These are phyloP conservation scores for Myodes glareolus DNA, from an alignment of 2,113 vertebrate species.

Conservation along the genomic window DNA sequence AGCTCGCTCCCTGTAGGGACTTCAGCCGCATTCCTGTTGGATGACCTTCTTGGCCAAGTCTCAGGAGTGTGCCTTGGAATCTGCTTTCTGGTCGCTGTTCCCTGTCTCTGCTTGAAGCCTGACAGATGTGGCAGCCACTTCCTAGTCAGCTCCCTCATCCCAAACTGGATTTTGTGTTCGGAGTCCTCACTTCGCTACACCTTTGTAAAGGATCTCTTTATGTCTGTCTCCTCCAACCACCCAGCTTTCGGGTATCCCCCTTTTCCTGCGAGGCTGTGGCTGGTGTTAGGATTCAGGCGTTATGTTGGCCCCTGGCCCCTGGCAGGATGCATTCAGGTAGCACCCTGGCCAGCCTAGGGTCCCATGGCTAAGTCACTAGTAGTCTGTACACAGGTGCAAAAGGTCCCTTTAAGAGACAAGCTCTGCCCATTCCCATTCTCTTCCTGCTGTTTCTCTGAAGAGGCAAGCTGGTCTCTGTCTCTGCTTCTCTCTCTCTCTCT, in stretches of 20 bases:
- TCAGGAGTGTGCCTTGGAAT: neutral
- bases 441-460: too few species aligned
- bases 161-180: neutral
- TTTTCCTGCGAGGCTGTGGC: neutral
- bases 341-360: too few species aligned
- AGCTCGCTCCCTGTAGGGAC: accelerated
- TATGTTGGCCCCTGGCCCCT: too few species aligned
- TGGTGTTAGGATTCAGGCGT: too few species aligned
- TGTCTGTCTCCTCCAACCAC: neutral
- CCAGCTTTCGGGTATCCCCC: neutral
- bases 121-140: accelerated
- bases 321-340: too few species aligned
- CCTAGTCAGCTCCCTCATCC: neutral
- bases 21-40: neutral
- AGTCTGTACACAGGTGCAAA: too few species aligned
- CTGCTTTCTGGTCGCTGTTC: neutral
- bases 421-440: too few species aligned
- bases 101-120: neutral
- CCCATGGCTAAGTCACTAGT: too few species aligned
- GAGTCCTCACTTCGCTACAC: accelerated
- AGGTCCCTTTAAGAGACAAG: too few species aligned
- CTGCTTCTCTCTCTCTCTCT: too few species aligned
- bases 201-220: neutral
- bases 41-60: accelerated
- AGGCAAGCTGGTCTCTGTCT: too few species aligned